Evolutionary conservation across 2,797 vertebrate species (phyloP).

Genomic region (Hyperoplus immaculatus): DNA sequence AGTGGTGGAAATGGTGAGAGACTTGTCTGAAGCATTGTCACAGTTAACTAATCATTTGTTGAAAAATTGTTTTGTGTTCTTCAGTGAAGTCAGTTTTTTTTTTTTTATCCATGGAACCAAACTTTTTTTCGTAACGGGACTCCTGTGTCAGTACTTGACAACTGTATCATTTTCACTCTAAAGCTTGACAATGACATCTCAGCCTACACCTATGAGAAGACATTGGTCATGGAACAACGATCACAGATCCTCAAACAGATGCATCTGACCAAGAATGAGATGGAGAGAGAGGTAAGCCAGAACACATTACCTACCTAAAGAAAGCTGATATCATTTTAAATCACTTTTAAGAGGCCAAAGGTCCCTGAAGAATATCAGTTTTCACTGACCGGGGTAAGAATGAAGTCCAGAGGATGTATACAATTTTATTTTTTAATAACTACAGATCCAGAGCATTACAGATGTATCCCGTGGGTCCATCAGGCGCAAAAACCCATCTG

Average conservation of each 20-base stretch:
- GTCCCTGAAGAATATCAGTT: conserved; percentile 3
- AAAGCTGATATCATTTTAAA: neutral
- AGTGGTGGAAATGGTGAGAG: conserved; percentile 98
- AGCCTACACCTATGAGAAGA: conserved; percentile 98
- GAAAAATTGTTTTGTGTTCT: neutral
- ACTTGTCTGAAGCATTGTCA: conserved; percentile 29
- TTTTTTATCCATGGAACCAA: neutral
- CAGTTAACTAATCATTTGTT: neutral
- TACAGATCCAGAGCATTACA: conserved; percentile 98
- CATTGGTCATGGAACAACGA: conserved; percentile 95
- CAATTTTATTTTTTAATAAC: neutral
- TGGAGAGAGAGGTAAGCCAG: conserved; percentile 92
- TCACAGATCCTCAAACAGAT: conserved; percentile 99
- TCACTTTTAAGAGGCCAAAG: neutral
- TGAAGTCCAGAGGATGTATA: conserved; percentile 20
- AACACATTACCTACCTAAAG: neutral
- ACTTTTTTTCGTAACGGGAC: neutral
- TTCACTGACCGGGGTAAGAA: neutral
- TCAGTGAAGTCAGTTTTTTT: neutral
- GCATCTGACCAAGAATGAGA: conserved; percentile 98
- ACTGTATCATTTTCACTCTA: conserved; percentile 5
- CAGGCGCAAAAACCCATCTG: conserved; percentile 92
- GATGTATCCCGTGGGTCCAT: conserved; percentile 98
- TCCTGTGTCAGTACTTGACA: neutral
- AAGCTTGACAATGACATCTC: conserved; percentile 97